These are phyloP conservation scores for Antigone vipio DNA, from an alignment of 2,113 vertebrate species.

Conservation along the genomic window DNA sequence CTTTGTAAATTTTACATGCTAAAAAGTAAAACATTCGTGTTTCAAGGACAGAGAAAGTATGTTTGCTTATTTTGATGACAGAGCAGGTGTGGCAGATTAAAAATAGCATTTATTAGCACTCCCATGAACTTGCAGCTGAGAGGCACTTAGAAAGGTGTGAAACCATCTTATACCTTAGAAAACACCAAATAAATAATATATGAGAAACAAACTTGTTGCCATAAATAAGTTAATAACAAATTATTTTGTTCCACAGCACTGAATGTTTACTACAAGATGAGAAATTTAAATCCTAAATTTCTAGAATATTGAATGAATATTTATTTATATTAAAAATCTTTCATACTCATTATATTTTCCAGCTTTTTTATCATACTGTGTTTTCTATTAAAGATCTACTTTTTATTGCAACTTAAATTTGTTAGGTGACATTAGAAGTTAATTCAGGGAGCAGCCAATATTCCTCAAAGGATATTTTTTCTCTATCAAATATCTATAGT, in stretches of 20 bases:
- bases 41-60: slow-evolving; percentile 24
- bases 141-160: slow-evolving; percentile 24
- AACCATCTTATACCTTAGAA: not conserved
- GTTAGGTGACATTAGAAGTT: not conserved
- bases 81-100: slow-evolving; percentile 28
- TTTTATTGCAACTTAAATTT: not conserved
- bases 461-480: not conserved
- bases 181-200: slow-evolving; percentile 28
- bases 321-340: not conserved
- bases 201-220: not conserved
- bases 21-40: not conserved
- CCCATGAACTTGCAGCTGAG: not conserved
- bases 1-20: not conserved
- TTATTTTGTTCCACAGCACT: not conserved
- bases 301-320: not conserved
- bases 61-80: not conserved
- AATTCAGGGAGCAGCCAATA: not conserved
- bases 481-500: not conserved
- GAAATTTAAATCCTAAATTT: not conserved
- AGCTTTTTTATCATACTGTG: not conserved
- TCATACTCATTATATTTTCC: not conserved
- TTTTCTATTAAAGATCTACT: not conserved
- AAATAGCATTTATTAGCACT: slow-evolving; percentile 44
- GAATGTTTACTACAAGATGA: not conserved
- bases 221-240: not conserved